These are phyloP conservation scores for Phyllostomus hastatus DNA, from an alignment of 2,113 vertebrate genomes.

Conservation along the genomic window DNA sequence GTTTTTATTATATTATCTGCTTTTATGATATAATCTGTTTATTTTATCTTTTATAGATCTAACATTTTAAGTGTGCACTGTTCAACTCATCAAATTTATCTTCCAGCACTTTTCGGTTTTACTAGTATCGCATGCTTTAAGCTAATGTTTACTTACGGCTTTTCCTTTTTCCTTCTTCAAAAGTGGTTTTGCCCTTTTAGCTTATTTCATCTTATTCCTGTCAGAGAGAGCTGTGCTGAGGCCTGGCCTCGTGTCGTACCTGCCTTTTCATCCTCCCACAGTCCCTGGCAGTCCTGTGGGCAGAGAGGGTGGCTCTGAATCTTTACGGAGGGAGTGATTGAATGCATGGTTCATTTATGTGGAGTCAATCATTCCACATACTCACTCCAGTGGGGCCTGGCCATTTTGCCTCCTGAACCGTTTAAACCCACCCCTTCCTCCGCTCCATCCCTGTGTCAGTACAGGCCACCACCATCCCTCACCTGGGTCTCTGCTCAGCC, in stretches of 20 bases:
- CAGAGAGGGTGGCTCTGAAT: background rate
- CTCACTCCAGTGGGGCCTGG: background rate
- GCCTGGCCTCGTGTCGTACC: background rate
- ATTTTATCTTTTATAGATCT: conserved; percentile 23
- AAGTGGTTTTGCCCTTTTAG: background rate
- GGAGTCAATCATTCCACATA: background rate
- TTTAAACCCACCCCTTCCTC: background rate
- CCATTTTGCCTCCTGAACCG: background rate
- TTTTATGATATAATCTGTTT: conserved; percentile 20
- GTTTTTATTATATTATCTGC: conserved; percentile 18
- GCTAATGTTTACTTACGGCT: conserved; percentile 9
- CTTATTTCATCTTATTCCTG: background rate
- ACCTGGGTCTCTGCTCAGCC: background rate
- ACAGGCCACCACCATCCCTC: background rate
- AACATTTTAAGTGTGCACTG: background rate
- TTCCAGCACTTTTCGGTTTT: background rate
- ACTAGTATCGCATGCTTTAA: conserved; percentile 21
- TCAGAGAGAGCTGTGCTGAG: background rate
- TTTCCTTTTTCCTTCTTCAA: conserved; percentile 22
- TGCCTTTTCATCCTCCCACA: background rate
- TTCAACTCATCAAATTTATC: conserved; percentile 24
- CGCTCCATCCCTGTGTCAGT: background rate
- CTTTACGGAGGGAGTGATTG: background rate
- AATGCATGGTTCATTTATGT: background rate
- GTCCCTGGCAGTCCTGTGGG: background rate